Evolutionary conservation across 2,888 invertebrate species (phyloP).

Genomic region (Cantharis nigra): DNA sequence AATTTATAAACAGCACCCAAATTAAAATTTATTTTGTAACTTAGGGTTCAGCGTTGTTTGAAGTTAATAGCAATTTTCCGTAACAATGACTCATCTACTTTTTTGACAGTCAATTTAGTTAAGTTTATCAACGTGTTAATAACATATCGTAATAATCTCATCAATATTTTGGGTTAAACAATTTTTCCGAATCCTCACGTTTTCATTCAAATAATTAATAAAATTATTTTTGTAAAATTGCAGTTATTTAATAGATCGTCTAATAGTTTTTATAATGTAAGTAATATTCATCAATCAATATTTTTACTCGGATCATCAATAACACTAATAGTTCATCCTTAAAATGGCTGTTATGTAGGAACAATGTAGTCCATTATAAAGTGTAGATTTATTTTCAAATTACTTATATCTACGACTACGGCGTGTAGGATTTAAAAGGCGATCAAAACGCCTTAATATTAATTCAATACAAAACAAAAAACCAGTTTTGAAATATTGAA

Average conservation of each 20-base stretch:
- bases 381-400: constrained; percentile 43
- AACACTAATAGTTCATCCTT: constrained; percentile 54
- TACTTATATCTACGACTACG: constrained; percentile 19
- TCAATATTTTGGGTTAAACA: constrained; percentile 5
- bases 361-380: constrained; percentile 53
- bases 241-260: background rate
- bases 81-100: constrained; percentile 36
- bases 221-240: background rate
- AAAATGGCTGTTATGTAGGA: constrained; percentile 53
- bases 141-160: constrained; percentile 32
- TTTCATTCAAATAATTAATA: background rate
- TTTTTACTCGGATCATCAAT: constrained; percentile 52
- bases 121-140: constrained; percentile 37
- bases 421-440: constrained; percentile 22
- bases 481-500: background rate
- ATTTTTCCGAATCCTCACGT: background rate
- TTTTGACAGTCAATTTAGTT: constrained; percentile 39
- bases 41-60: background rate
- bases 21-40: background rate
- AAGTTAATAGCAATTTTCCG: constrained; percentile 38
- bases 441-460: constrained; percentile 9
- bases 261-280: constrained; percentile 29
- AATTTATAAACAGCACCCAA: background rate
- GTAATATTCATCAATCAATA: constrained; percentile 53
- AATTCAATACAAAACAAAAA: background rate